phyloP scores from a whole-genome alignment of 2,113 vertebrate species.

The Macquaria ambigua region DNA sequence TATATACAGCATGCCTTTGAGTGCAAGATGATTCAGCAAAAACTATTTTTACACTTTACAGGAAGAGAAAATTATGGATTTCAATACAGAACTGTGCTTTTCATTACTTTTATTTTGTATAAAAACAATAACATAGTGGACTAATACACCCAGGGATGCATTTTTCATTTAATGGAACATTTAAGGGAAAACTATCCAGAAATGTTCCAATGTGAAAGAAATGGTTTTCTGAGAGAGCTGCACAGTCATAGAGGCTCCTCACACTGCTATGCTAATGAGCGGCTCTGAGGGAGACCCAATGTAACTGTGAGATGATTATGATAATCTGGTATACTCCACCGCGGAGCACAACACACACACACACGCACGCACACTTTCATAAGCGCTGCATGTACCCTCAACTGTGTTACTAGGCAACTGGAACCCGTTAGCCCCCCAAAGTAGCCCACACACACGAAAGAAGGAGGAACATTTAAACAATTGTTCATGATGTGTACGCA shows the following conservation, averaged over 20 bases:
- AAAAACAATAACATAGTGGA: not conserved
- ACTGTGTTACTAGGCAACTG: constrained; percentile 82
- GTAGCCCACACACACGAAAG: constrained; percentile 45
- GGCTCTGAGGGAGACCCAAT: constrained; percentile 73
- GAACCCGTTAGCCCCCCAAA: constrained; percentile 70
- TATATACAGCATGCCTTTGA: not conserved
- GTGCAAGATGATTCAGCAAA: not conserved
- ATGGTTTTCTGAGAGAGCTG: constrained; percentile 27
- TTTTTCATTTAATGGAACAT: not conserved
- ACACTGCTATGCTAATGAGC: constrained; percentile 72
- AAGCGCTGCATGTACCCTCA: constrained; percentile 70
- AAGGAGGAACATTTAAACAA: constrained; percentile 35
- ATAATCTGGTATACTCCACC: constrained; percentile 75
- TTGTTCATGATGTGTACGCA: constrained; percentile 40
- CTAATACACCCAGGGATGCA: not conserved
- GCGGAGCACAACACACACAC: constrained; percentile 47
- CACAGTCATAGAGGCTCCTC: constrained; percentile 64
- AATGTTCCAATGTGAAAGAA: constrained; percentile 1
- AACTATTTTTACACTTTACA: not conserved
- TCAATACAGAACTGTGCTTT: not conserved
- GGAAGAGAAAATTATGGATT: not conserved
- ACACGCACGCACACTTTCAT: constrained; percentile 54
- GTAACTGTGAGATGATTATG: constrained; percentile 81
- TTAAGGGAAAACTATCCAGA: not conserved
- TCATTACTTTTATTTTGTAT: not conserved